phyloP scores from a whole-genome alignment of 2,888 invertebrate genomes.

The Invenusta paracnida region DNA sequence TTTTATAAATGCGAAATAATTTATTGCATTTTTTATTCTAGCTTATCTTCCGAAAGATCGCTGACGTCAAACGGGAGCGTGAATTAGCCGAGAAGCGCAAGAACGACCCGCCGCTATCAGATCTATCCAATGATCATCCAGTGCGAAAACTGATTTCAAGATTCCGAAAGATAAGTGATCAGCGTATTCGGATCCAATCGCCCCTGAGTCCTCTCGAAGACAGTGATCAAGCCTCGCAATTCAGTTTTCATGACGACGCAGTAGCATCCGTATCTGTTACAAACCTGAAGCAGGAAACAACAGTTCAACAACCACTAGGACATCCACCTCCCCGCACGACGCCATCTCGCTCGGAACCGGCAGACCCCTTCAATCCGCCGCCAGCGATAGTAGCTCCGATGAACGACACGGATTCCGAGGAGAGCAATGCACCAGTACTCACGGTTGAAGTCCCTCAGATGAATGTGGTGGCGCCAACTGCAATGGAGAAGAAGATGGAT shows the following conservation, averaged over 20 bases:
- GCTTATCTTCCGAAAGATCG: conserved; percentile 78
- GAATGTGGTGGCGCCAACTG: background rate
- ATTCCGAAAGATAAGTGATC: conserved; percentile 66
- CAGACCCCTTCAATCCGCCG: background rate
- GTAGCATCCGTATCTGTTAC: background rate
- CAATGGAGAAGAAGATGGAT: background rate
- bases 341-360: background rate
- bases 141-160: conserved; percentile 94
- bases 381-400: background rate
- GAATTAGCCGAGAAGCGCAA: conserved; percentile 93
- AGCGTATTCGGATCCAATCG: background rate
- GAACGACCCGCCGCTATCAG: conserved; percentile 84
- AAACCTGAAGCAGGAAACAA: background rate
- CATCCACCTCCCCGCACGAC: background rate
- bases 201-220: background rate
- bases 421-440: background rate
- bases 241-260: background rate
- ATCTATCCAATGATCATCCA: conserved; percentile 82
- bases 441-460: background rate
- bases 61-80: conserved; percentile 92
- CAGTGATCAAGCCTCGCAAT: background rate
- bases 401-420: background rate
- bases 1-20: no score
- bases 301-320: background rate
- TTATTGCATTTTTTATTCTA: conserved; percentile 61